Base-by-base conservation (phyloP, 2,113 vertebrate species). In the Phrynosoma blainvillii region DNA sequence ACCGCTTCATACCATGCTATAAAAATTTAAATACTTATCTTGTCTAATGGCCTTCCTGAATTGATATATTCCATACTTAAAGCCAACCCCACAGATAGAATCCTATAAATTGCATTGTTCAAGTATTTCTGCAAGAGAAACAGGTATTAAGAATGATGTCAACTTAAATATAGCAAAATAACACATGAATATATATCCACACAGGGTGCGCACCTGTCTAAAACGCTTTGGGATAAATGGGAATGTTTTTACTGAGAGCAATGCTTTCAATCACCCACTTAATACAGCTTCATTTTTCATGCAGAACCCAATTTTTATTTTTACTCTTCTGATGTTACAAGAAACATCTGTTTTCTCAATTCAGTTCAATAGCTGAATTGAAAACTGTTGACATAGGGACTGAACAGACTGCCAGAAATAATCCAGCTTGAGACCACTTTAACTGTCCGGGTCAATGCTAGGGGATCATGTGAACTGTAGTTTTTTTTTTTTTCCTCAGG, bases 251-350 rank as follows among this genome's bases (percentile, higher is more conserved):
- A 90, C 87, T 88, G 86, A 88, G 66, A 90, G 7, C 86, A 93
- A 90, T 0, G 0, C 78, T 89, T 90, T 90, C 92, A 93, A 85
- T 92, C 87, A 92, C 68, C 3, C 59, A 80, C 75, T 36, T 93
- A 91, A 93, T 89, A 82, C 32, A 84, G 2, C 59, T 91, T 91
- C 86, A 87, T 87, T 90, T 84, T 40, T 91, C 78, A 84, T 32
- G 75, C 77, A 81, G 66, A 93, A 94, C 81, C 78, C 75, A 91
- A 88, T 91, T 93, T 91, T 88, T 95, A 23, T 92, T 92, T 92
- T 87, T 91, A 75, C 79, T 82, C 13, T 42, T 84, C 74, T 56
- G 80, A 89, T 66, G 86, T 89, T 92, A 89, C 66, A 90, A 89
- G 47, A 93, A 82, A 42, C 2, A 0, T 89, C 66, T 89, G 84